Conservation (phyloP, 2,888 invertebrate species). For the Megastigmus dorsalis region DNA sequence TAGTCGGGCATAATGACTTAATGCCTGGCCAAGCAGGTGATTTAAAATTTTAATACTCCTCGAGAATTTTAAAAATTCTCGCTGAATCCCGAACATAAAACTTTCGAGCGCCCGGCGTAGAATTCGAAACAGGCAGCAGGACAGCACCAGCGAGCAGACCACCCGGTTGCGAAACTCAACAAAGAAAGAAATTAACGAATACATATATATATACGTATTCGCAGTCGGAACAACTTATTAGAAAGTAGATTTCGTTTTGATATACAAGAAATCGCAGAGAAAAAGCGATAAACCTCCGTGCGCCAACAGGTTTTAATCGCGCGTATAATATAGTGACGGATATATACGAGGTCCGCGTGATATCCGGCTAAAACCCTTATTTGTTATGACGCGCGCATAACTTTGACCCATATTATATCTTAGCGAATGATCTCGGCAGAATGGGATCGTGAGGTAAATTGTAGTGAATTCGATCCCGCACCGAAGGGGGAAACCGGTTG, state of each 20-base stretch:
- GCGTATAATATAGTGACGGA: too few relatives aligned
- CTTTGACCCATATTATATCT: conserved; percentile 12
- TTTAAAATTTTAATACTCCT: conserved; percentile 20
- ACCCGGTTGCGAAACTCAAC: not conserved
- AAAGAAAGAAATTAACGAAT: not conserved
- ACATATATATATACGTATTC: not conserved
- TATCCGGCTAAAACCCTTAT: not conserved
- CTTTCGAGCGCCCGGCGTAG: conserved; percentile 1
- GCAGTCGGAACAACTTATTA: not conserved
- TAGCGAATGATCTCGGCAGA: not conserved
- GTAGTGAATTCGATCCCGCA: conserved; percentile 27
- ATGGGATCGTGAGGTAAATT: conserved; percentile 22
- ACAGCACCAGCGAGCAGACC: too few relatives aligned
- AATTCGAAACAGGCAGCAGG: too few relatives aligned
- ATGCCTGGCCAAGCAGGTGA: not conserved
- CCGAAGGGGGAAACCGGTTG: conserved; percentile 6
- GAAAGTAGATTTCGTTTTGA: conserved; percentile 24
- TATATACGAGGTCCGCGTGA: not conserved
- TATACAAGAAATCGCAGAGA: conserved; percentile 13
- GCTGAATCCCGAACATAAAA: too few relatives aligned
- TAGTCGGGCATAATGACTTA: too few relatives aligned
- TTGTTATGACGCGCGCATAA: conserved; percentile 11
- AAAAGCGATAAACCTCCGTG: too few relatives aligned
- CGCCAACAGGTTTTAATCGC: too few relatives aligned
- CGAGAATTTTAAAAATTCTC: not conserved